Evolutionary conservation across 2,113 vertebrate genomes (phyloP), one percentile per base, ranked within the genome.

Genomic region (Labeo rohita): DNA sequence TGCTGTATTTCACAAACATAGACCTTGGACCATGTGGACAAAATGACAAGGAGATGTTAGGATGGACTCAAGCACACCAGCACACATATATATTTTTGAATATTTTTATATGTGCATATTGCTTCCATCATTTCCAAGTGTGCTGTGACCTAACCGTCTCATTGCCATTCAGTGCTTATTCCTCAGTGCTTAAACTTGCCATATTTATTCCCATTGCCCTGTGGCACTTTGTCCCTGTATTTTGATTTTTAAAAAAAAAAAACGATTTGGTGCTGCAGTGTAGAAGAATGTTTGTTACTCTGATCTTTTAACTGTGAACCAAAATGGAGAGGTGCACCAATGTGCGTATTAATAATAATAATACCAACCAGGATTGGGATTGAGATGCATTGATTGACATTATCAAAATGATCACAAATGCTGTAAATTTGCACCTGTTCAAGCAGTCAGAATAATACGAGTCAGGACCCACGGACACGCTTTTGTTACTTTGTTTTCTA

Each of bases 91-190:
- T 9, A 8, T 70, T 70, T 56, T 34, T 78, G 10, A 0, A 21
- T 36, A 87, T 92, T 88, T 93, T 92, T 85, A 89, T 93, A 93
- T 94, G 92, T 94, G 43, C 47, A 92, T 92, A 82, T 82, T 92
- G 79, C 86, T 86, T 91, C 88, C 52, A 88, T 90, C 90, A 88
- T 36, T 73, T 80, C 61, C 23, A 66, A 50, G 82, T 85, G 87
- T 87, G 83, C 87, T 61, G 39, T 84, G 75, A 74, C 52, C 80
- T 72, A 82, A 56, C 77, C 75, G 36, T 50, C 65, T 70, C 63
- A 70, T 87, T 73, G 73, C 74, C 63, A 73, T 39, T 28, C 28
- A 28, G 68, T 72, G n/a, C 73, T 50, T 66, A 83, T 84, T 49
- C 56, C 43, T 63, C 73, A 21, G 1, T 61, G 8, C 21, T 39